Conservation (phyloP, 2,113 vertebrate genomes). For the Pygoscelis antarcticus region DNA sequence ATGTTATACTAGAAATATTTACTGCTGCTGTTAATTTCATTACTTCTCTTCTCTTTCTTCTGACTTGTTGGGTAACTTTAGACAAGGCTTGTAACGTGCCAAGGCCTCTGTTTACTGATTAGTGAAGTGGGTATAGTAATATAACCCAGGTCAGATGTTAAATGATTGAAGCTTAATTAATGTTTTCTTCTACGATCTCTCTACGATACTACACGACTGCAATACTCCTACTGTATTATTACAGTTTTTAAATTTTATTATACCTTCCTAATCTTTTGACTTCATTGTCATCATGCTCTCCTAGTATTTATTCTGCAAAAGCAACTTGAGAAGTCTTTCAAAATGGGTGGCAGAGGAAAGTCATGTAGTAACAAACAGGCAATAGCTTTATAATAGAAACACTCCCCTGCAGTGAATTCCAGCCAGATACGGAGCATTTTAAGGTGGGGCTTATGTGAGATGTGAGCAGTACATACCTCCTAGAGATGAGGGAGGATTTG, state of each 20-base stretch:
- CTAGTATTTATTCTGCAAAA: background rate
- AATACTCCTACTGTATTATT: background rate
- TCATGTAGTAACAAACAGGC: background rate
- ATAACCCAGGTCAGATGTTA: constrained; percentile 12
- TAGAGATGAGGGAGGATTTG: background rate
- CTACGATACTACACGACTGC: background rate
- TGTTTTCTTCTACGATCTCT: constrained; percentile 6
- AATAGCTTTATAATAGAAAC: background rate
- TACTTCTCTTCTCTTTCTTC: background rate
- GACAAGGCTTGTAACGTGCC: background rate
- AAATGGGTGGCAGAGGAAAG: background rate
- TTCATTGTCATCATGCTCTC: background rate
- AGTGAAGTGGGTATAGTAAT: background rate
- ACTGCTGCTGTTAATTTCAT: background rate
- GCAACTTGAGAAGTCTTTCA: background rate
- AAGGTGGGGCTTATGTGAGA: background rate
- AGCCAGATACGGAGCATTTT: background rate
- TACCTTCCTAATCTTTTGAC: background rate
- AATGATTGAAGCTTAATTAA: constrained; percentile 49
- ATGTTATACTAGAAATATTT: background rate
- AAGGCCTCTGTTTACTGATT: constrained; percentile 19
- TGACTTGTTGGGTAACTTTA: background rate
- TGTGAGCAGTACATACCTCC: background rate
- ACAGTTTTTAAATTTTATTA: background rate
- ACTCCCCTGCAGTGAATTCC: background rate